Evolutionary conservation across 2,113 vertebrate species (phyloP), one percentile per base, ranked within the genome.

Genomic region (Ploceus nigricollis): DNA sequence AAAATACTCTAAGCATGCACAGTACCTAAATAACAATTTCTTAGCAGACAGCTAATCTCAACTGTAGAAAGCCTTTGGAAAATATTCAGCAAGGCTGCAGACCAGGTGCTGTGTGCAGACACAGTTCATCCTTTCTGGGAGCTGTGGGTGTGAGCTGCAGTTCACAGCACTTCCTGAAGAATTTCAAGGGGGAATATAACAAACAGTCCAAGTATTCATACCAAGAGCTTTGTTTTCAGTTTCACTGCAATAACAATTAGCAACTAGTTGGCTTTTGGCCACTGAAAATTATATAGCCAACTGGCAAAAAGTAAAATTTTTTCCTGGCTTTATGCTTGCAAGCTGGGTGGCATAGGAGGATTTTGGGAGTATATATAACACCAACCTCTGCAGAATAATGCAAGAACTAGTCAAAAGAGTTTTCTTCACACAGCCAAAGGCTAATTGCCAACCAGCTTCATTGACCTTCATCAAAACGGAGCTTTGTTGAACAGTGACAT

Each of bases 241-340:
- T 95, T 94, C 85, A 76, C 72, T 92, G 94, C 82, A 94, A 61
- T 90, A 97, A 96, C 91, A 96, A 95, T 97, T 97, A 96, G 76
- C 82, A 87, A 86, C 76, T 53, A 84, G 69, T 87, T 96, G 97
- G 96, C 96, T 95, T 93, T 94, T 90, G 61, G 96, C 96, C 95
- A 94, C 7, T 84, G 91, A 86, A 94, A 96, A 93, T 97, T 97
- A 96, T 93, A 92, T 87, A 89, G 96, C 90, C 96, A 96, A 96
- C 93, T 90, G 80, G 91, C 93, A 96, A 96, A 96, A 97, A 92
- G 77, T 92, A 78, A 76, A 16, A 65, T 82, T 95, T 96, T 97
- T 97, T 96, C 95, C 77, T 95, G 96, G 94, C 94, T 92, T 94
- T 90, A 44, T 83, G 35, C 82, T 96, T 90, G 90, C 97, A 96